A percentile compares a stretch with the other conserved stretches of the same genome.
Evolutionary conservation across 2,113 vertebrate species (phyloP).

Genomic region (Sminthopsis crassicaudata): DNA sequence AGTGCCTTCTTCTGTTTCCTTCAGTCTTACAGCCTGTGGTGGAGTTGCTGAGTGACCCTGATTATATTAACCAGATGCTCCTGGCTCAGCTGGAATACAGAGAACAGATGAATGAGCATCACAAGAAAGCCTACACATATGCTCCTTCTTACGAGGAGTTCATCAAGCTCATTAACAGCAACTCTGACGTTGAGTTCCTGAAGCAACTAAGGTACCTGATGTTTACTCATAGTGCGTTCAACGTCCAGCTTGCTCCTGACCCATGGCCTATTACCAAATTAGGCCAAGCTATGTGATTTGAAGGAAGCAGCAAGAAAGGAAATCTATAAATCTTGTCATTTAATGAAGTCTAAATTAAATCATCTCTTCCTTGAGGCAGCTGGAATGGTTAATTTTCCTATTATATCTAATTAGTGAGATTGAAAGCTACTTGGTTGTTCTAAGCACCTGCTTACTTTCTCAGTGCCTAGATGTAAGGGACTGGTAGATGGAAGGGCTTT

Average conservation of each 20-base stretch:
- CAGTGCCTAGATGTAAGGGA: background rate
- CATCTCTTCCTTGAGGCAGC: slow-evolving; percentile 44
- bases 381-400: slow-evolving; percentile 26
- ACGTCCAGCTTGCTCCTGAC: slow-evolving; percentile 9
- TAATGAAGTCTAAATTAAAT: slow-evolving; percentile 15
- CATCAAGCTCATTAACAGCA: slow-evolving; percentile 98
- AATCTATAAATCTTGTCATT: slow-evolving; percentile 29
- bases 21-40: slow-evolving; percentile 95
- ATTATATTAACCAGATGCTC: slow-evolving; percentile 97
- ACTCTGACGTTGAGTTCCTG: slow-evolving; percentile 95
- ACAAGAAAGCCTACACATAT: slow-evolving; percentile 98
- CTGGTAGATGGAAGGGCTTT: background rate
- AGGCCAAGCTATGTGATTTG: slow-evolving; percentile 35
- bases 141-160: slow-evolving; percentile 99
- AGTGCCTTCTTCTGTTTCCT: slow-evolving; percentile 67
- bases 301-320: slow-evolving; percentile 38
- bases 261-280: background rate
- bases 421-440: slow-evolving; percentile 34
- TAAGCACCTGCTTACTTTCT: background rate
- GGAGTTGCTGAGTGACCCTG: slow-evolving; percentile 95
- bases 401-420: background rate
- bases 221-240: slow-evolving; percentile 54
- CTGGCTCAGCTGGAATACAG: slow-evolving; percentile 95
- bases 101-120: slow-evolving; percentile 95
- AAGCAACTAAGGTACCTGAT: slow-evolving; percentile 94